Evolutionary conservation across 2,888 invertebrate genomes (phyloP).

Genomic region (Pyrocoelia pectoralis): DNA sequence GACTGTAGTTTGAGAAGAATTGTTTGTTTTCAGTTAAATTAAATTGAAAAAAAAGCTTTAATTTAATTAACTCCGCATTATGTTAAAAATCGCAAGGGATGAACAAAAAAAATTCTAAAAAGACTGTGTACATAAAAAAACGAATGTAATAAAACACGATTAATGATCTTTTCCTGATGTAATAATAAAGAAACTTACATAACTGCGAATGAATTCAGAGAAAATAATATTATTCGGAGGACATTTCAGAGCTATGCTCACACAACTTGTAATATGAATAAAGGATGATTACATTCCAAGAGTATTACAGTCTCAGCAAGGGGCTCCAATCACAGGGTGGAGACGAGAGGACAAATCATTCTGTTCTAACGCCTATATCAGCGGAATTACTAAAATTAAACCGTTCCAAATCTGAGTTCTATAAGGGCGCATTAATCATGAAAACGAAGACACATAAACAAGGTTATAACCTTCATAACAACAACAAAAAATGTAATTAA

Average conservation of each 20-base stretch:
- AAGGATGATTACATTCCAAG: conserved; percentile 56
- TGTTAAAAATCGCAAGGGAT: background rate
- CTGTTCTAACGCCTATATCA: conserved; percentile 33
- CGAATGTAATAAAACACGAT: conserved; percentile 15
- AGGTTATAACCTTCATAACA: background rate
- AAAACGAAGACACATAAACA: conserved; percentile 1
- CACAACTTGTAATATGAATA: conserved; percentile 51
- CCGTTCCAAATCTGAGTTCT: conserved; percentile 19
- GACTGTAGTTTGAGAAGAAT: background rate
- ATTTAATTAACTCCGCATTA: background rate
- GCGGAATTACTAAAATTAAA: conserved; percentile 27
- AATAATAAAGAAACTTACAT: conserved; percentile 26
- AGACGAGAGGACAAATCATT: conserved; percentile 51
- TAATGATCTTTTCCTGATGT: conserved; percentile 20
- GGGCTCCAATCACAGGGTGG: conserved; percentile 53
- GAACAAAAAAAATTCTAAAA: background rate
- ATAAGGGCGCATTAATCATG: conserved; percentile 1
- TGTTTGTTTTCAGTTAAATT: background rate
- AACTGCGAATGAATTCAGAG: conserved; percentile 27
- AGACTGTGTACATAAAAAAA: background rate
- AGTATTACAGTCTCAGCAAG: conserved; percentile 51
- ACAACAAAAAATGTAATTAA: background rate
- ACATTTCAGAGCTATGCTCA: conserved; percentile 28
- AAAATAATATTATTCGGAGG: conserved; percentile 32
- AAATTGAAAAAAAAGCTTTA: conserved; percentile 1